These are phyloP conservation scores for Siniperca scherzeri DNA, from an alignment of 2,797 vertebrate genomes.

Conservation along the genomic window DNA sequence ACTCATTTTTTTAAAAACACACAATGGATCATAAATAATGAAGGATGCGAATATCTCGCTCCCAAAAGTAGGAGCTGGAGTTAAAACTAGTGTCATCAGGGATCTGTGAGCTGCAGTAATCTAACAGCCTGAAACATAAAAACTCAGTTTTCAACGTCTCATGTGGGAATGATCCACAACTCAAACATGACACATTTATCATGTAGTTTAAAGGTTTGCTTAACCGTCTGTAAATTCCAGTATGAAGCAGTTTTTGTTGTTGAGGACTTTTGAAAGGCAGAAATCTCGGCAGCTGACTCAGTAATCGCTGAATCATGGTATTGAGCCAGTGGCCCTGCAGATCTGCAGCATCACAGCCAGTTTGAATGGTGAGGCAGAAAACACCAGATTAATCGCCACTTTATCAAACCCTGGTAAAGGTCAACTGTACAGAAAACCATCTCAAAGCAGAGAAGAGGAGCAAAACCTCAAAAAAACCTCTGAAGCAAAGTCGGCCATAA, in stretches of 20 bases:
- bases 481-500: not conserved
- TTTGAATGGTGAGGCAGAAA: not conserved
- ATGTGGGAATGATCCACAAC: not conserved
- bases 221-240: no score
- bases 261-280: not conserved
- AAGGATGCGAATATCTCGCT: conserved; percentile 19
- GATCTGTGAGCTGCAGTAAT: conserved; percentile 4
- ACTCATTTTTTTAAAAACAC: not conserved
- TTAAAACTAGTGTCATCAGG: conserved; percentile 3
- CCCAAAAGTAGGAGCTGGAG: conserved; percentile 4
- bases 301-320: not conserved
- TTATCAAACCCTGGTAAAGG: not conserved
- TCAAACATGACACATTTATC: not conserved
- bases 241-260: not conserved
- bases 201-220: not conserved
- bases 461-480: no score
- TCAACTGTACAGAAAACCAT: not conserved
- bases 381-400: not conserved
- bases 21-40: conserved; percentile 41
- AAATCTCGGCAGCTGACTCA: not conserved
- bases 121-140: conserved; percentile 3
- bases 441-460: not conserved
- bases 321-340: conserved; percentile 20
- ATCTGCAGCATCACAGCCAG: not conserved
- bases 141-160: not conserved